phyloP scores from a whole-genome alignment of 2,113 vertebrate genomes.

The Lagenorhynchus albirostris region DNA sequence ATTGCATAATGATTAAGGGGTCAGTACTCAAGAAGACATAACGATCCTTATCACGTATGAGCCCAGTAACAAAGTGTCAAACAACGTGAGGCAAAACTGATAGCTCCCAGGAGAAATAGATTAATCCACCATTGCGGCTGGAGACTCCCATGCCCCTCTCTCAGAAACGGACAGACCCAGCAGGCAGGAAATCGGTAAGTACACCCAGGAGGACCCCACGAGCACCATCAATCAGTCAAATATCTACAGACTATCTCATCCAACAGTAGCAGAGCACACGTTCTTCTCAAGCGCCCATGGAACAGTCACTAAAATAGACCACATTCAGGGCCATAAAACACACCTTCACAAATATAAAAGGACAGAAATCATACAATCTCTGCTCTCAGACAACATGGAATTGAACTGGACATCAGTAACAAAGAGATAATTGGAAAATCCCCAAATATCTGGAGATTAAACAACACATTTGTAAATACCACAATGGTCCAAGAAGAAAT shows the following conservation, averaged over 20 bases:
- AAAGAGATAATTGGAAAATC: not conserved
- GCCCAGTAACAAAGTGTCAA: too few relatives aligned
- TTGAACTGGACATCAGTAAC: not conserved
- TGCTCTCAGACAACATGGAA: not conserved
- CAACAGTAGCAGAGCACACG: accelerated
- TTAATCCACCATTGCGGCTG: too few relatives aligned
- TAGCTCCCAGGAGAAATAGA: not conserved
- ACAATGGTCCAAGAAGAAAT: not conserved
- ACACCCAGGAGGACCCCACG: too few relatives aligned
- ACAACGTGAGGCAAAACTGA: too few relatives aligned
- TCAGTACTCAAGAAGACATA: not conserved
- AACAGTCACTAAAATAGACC: too few relatives aligned
- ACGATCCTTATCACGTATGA: accelerated
- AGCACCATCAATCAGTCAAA: accelerated
- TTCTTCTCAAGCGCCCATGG: not conserved
- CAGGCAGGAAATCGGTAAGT: not conserved
- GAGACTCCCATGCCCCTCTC: not conserved
- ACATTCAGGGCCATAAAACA: not conserved
- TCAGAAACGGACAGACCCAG: not conserved
- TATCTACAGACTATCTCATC: accelerated
- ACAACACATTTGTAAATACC: not conserved
- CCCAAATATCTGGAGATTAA: not conserved
- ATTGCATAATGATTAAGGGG: accelerated
- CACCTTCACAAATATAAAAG: not conserved
- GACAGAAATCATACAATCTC: not conserved